A percentile compares a stretch with the other conserved stretches of the same genome.
Evolutionary conservation across 2,888 invertebrate genomes (phyloP).

Genomic region (Sarcophaga caerulescens): DNA sequence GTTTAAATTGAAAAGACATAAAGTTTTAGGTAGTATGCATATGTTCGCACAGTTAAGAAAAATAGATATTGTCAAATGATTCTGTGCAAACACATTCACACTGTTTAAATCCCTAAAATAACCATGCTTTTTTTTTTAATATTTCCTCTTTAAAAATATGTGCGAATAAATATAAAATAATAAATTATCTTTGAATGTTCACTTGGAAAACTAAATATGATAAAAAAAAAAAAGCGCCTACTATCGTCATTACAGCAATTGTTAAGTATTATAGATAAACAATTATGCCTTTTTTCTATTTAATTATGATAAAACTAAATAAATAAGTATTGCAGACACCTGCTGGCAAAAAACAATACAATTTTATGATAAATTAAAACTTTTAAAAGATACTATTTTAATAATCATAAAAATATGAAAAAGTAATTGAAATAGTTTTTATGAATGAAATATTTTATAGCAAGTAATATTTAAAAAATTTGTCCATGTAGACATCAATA

Average conservation of each 20-base stretch:
- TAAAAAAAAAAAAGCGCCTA: neutral
- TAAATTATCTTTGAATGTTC: neutral
- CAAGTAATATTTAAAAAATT: no score
- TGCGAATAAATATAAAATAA: neutral
- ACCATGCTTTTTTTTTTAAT: slow-evolving; percentile 3
- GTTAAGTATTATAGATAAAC: slow-evolving; percentile 11
- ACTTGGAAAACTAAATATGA: neutral
- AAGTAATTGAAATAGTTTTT: neutral
- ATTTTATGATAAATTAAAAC: neutral
- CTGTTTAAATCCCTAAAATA: neutral
- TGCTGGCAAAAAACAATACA: neutral
- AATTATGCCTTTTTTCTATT: neutral
- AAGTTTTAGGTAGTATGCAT: neutral
- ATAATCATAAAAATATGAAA: neutral
- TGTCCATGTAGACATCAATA: no score
- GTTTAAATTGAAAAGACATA: slow-evolving; percentile 16
- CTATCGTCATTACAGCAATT: neutral
- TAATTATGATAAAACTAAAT: neutral
- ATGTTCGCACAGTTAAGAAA: slow-evolving; percentile 10
- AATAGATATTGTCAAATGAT: neutral
- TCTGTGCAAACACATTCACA: neutral
- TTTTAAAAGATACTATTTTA: neutral
- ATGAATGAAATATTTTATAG: neutral
- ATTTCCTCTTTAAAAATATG: neutral
- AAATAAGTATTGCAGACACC: slow-evolving; percentile 2